Base-by-base conservation (phyloP, 2,113 vertebrate genomes). In the Trachemys scripta region DNA sequence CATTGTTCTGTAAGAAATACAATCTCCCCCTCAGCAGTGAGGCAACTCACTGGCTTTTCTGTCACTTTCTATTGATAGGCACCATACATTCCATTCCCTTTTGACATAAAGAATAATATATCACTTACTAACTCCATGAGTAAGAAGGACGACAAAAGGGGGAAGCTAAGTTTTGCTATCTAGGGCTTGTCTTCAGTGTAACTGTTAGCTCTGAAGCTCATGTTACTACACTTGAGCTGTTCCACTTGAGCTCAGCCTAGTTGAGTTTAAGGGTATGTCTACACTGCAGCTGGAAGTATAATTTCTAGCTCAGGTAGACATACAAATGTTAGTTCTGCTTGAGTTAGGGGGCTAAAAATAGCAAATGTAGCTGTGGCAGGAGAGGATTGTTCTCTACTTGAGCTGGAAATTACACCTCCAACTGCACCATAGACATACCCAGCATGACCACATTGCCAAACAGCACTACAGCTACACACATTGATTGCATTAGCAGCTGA, bases 21-120 rank as follows among this genome's bases (percentile, higher is more conserved):
- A 86, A 91, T 90, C 54, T 93, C 88, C 69, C 54, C 69, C 87
- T 93, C 76, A 81, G 75, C 62, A 91, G 85, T 80, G 69, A 95
- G 75, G 42, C 42, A 42, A 42, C 51, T 76, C 50, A 54, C 35
- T 93, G 56, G 42, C 53, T 93, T 80, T 95, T 94, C 83, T 90
- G 90, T 85, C 85, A 83, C 25, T 47, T 94, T 87, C 89, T 96
- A 83, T 42, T 86, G 88, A 94, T 87, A 96, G 94, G 85, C 50
- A 59, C 57, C 49, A 29, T 27, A 59, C 87, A 57, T 88, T 54
- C 65, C 27, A 83, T 84, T 85, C 80, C 75, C 81, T 54, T 59
- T n/a, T 84, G 85, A 84, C 19, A 82, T 3, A 54, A 4, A 95
- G 78, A 62, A 75, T 49, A 90, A 81, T 51, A 82, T 80, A 88